Percentiles rank a stretch among this genome's conserved stretches.
These are phyloP conservation scores for Argynnis bischoffii DNA, from an alignment of 2,888 invertebrate species.

Conservation along the genomic window DNA sequence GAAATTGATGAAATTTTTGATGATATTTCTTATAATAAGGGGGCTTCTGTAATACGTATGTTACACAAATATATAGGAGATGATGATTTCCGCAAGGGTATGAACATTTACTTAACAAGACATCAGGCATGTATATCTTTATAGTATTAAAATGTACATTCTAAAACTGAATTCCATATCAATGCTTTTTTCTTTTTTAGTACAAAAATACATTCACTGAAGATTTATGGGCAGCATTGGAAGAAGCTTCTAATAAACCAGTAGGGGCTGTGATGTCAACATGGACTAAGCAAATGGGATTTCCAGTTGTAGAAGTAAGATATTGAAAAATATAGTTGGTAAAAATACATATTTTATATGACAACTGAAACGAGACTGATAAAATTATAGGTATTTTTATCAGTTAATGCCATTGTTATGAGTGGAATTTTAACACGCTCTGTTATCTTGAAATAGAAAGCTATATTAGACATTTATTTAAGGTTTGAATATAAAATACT, in stretches of 20 bases:
- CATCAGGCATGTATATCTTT: constrained; percentile 81
- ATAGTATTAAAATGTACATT: constrained; percentile 1
- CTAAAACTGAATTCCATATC: background rate
- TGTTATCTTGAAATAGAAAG: constrained; percentile 2
- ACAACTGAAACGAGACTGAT: too few relatives aligned
- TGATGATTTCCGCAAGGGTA: constrained; percentile 94
- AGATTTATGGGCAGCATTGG: constrained; percentile 95
- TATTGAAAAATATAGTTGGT: background rate
- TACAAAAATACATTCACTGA: constrained; percentile 96
- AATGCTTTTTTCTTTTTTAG: constrained; percentile 59
- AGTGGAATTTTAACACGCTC: background rate
- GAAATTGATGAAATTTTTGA: constrained; percentile 99
- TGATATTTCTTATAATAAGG: constrained; percentile 98
- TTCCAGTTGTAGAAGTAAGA: constrained; percentile 87
- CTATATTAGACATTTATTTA: background rate
- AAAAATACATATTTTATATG: too few relatives aligned
- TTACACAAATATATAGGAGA: constrained; percentile 96
- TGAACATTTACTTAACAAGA: constrained; percentile 93
- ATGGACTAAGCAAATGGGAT: constrained; percentile 98
- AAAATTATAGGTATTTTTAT: background rate
- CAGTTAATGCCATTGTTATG: background rate
- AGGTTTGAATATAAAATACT: background rate
- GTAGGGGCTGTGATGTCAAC: constrained; percentile 96
- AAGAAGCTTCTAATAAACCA: constrained; percentile 94
- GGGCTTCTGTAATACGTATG: constrained; percentile 97